Evolutionary conservation across 2,888 invertebrate genomes (phyloP).

Genomic region (Cephus runcator): DNA sequence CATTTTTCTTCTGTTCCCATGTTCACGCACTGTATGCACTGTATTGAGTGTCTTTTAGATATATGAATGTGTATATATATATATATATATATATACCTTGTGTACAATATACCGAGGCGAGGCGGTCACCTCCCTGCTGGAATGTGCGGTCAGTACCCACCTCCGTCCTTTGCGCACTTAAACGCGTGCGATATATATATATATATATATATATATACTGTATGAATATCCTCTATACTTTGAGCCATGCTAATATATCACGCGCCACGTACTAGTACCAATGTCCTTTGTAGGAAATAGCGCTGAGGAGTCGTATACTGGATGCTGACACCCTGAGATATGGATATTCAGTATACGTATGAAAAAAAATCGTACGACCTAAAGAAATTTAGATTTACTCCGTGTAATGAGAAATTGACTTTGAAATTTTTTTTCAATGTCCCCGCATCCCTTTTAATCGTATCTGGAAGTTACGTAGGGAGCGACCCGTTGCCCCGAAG

Average conservation of each 20-base stretch:
- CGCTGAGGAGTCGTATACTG: not conserved
- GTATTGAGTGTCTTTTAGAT: not conserved
- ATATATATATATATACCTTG: not conserved
- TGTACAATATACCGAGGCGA: constrained; percentile 18
- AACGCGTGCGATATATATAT: constrained; percentile 14
- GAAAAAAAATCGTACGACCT: not conserved
- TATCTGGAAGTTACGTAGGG: not conserved
- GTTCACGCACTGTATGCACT: not conserved
- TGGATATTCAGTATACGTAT: not conserved
- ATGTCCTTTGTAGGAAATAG: not conserved
- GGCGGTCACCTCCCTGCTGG: constrained; percentile 50
- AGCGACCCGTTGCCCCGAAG: not conserved
- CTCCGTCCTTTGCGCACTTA: constrained; percentile 27
- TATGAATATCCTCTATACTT: constrained; percentile 1
- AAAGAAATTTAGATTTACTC: not conserved
- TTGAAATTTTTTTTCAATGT: not conserved
- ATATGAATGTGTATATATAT: not conserved
- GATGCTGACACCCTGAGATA: not conserved
- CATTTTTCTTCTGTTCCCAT: not conserved
- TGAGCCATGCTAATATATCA: constrained; percentile 1
- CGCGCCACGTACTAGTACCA: not conserved
- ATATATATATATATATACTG: not conserved
- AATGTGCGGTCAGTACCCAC: constrained; percentile 54
- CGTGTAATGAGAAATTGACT: not conserved
- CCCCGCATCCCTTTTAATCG: not conserved